Base-by-base conservation (phyloP, 2,888 invertebrate species). In the Acleris literana region DNA sequence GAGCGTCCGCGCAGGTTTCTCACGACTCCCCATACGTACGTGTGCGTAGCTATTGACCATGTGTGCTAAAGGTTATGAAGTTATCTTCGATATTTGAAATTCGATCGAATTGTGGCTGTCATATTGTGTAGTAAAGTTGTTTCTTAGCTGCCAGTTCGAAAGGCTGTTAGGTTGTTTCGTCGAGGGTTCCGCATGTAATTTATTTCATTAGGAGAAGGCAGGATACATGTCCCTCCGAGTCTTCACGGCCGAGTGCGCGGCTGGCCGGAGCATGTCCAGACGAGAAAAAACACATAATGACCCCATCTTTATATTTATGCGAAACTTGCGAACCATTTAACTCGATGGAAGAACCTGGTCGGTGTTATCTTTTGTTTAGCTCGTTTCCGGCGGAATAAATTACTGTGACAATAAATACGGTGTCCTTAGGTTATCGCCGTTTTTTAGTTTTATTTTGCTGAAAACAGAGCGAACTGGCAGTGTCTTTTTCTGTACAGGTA, bases 191-290 rank as follows among this genome's bases (percentile, higher is more conserved):
- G 66, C 65, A 68, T 63, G 81, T 90, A 90, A 91, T 90, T 90
- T 91, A 91, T 88, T 91, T 90, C 87, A 89, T 91, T 90, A 89
- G 88, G 90, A 90, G 86, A 87, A 87, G 88, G 87, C 90, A 90
- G 90, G 90, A 90, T 90, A 88, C 86, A 84, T 92, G 91, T 92
- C 92, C 92, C 91, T 91, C 88, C 74, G 77, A 80, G 81, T 90
- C 90, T 90, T 88, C 87, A 91, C 83, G 90, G 87, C 78, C 90
- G 82, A 91, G 85, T 83, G 87, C 51, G 70, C 64, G 80, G 70
- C 73, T 80, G 82, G 81, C 80, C 84, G 81, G 86, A 83, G 81
- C 84, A 83, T 83, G 88, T 84, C 81, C 83, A 85, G 87, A 85
- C 85, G 87, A 88, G 83, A 83, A 85, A 91, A 88, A 90, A 90